Base-by-base conservation (phyloP, 2,888 invertebrate genomes). In the Nephrotoma guestfalica region DNA sequence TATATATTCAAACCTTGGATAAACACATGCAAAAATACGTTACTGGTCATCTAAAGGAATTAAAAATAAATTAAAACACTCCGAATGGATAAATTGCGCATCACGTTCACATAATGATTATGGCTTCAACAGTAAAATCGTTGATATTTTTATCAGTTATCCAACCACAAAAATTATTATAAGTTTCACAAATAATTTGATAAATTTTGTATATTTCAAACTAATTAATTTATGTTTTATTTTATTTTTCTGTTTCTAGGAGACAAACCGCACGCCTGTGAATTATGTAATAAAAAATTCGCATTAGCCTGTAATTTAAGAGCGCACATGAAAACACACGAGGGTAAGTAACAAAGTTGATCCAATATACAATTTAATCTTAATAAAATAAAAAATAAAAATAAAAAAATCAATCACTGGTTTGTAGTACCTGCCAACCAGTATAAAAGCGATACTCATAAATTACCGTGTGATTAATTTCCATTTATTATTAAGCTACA, bases 321-420 rank as follows among this genome's bases (percentile, higher is more conserved):
- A 88, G 95, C 95, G 0, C 95, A 95, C 90, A 93, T 94, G 93
- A 95, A 95, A 90, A 95, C 95, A 2, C 95, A 95, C 89, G 94
- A 95, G 92, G 94, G 94, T 94, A 90, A 91, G 71, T 71, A 71
- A 18, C 71, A 71, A 71, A 71, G 71, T 71, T 30, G 30, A 30
- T 30, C 30, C 9, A 71, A 3, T 3, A 71, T 71, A 71, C 18
- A 71, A 47, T 47, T 47, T 13, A 30, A 30, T 30, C 13, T 47
- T 47, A 13, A 47, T 18, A 71, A 71, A 71, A 15, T 15, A 9
- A 11, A 71, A 57, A 15, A n/a, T n/a, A n/a, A n/a, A n/a, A n/a
- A n/a, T n/a, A n/a, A 57, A 18, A 30, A 71, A 71, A 71, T 71
- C 71, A 71, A 71, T 71, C 51, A 51, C 51, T n/a, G 4, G 51